Evolutionary conservation across 2,797 vertebrate species (phyloP), one percentile per base, ranked within the genome.

Genomic region (Rhadinocentrus ornatus): DNA sequence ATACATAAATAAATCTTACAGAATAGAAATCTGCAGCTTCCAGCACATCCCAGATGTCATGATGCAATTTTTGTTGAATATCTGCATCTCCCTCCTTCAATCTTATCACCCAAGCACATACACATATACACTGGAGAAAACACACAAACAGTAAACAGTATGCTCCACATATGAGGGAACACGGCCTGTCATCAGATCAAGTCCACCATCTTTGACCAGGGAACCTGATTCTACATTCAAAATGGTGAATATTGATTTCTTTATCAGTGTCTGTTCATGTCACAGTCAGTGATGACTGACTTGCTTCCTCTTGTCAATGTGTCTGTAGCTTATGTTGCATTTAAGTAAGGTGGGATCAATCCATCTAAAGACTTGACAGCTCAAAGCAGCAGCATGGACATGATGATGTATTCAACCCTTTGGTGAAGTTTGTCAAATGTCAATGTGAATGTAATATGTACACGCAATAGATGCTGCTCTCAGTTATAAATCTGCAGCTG

Each of bases 211-310:
- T 83, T 82, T 50, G 54, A 66, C 62, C 44, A 1, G 27, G 10
- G 46, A 82, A 69, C 16, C 66, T 31, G 62, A 75, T 70, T 67
- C n/a, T 0, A 73, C 63, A 61, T 78, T 80, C 73, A 84, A 81
- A 86, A 86, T 81, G 79, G 77, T 69, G 72, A 81, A 61, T 73
- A 83, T 81, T 81, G 81, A 86, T 86, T 86, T 61, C 46, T 72
- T 73, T 73, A 58, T 78, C 72, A 71, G 74, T 26, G 70, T 72
- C 71, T 31, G 55, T 74, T 59, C 64, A 16, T 68, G 64, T 82
- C 62, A 75, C 58, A 75, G 29, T 63, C 68, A 20, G 61, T 52
- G 46, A 60, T 62, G 76, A 69, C 76, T 63, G 55, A 62, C 71
- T 69, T 56, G 59, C 61, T 58, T 75, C 62, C 48, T 37, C 66